Evolutionary conservation across 2,113 vertebrate genomes (phyloP).

Genomic region (Melanostigma gelatinosum): DNA sequence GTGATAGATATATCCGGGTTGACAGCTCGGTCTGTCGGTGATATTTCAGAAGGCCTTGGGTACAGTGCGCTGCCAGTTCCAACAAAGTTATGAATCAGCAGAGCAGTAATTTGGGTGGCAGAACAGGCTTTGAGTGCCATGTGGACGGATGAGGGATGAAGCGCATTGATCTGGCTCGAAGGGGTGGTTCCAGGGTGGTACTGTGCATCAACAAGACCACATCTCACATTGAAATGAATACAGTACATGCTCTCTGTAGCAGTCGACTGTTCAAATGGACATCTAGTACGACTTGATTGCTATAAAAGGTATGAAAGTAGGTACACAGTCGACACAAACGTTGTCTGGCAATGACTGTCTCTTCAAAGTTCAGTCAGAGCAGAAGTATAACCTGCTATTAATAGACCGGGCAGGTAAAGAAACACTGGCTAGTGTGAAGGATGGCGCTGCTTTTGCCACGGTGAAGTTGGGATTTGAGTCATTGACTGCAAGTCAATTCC

Average conservation of each 20-base stretch:
- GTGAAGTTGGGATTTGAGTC: background rate
- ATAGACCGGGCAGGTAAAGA: conserved; percentile 16
- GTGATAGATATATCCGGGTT: conserved; percentile 59
- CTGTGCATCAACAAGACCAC: conserved; percentile 58
- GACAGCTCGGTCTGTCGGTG: conserved; percentile 67
- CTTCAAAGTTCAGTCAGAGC: background rate
- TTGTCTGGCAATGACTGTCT: background rate
- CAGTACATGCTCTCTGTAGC: conserved; percentile 11
- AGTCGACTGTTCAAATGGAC: conserved; percentile 11
- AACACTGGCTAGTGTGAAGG: background rate
- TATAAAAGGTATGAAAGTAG: background rate
- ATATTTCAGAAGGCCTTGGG: conserved; percentile 66
- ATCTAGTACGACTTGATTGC: conserved; percentile 3
- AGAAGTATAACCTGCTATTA: conserved; percentile 23
- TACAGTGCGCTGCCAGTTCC: conserved; percentile 59
- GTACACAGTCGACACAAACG: background rate
- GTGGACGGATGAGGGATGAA: conserved; percentile 67
- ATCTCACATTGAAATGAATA: conserved; percentile 30
- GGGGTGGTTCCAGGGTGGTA: conserved; percentile 45
- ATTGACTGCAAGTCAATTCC: background rate
- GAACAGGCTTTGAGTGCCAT: conserved; percentile 61
- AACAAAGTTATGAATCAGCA: conserved; percentile 66
- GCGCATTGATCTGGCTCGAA: conserved; percentile 62
- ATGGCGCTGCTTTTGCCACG: background rate
- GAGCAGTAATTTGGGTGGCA: conserved; percentile 67